Evolutionary conservation across 2,797 vertebrate species (phyloP).

Genomic region (Oreortyx pictus): DNA sequence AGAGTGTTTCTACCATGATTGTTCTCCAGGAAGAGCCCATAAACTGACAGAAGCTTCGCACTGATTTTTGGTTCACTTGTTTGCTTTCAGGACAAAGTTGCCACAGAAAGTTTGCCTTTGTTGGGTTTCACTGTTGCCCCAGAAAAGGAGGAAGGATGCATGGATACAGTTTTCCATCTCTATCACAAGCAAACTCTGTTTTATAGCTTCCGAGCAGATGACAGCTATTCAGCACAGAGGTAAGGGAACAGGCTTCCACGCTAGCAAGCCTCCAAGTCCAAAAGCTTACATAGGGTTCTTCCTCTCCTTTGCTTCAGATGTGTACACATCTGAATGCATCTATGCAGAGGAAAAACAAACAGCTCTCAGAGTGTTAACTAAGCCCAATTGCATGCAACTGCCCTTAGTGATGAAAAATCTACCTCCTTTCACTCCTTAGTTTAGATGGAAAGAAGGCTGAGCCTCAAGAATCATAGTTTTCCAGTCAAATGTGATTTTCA

Average conservation of each 20-base stretch:
- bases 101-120: slow-evolving; percentile 93
- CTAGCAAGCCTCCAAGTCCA: not conserved
- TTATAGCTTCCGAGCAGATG: slow-evolving; percentile 93
- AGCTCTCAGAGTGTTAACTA: not conserved
- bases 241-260: slow-evolving; percentile 55
- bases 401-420: not conserved
- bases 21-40: not conserved
- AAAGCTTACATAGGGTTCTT: not conserved
- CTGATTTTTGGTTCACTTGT: slow-evolving; percentile 4
- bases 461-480: not conserved
- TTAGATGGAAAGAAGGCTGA: not conserved
- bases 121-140: slow-evolving; percentile 92
- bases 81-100: slow-evolving; percentile 89
- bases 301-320: not conserved
- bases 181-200: slow-evolving; percentile 97
- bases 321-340: not conserved
- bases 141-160: slow-evolving; percentile 82
- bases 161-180: slow-evolving; percentile 90
- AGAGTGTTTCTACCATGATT: not conserved
- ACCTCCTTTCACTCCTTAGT: not conserved
- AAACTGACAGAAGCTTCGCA: not conserved
- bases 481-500: not conserved
- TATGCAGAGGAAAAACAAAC: not conserved
- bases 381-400: not conserved
- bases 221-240: slow-evolving; percentile 91